Conservation (phyloP, 2,888 invertebrate species). For the Leptarthrus brevirostris region DNA sequence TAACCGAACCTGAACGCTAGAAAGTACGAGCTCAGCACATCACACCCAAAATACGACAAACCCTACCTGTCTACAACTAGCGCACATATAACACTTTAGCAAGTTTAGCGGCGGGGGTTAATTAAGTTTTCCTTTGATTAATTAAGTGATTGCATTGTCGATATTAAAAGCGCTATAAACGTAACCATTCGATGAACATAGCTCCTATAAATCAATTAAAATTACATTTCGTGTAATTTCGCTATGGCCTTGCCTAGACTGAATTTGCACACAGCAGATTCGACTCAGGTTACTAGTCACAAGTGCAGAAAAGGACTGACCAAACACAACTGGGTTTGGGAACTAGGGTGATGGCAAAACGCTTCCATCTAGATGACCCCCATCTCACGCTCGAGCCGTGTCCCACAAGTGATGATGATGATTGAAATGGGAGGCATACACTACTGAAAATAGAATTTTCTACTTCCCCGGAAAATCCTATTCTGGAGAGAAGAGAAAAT, state of each 20-base stretch:
- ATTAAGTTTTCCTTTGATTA: slow-evolving; percentile 58
- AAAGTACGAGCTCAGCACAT: slow-evolving; percentile 13
- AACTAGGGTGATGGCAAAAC: background rate
- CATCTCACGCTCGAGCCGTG: background rate
- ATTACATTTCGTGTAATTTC: slow-evolving; percentile 54
- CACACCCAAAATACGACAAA: no score
- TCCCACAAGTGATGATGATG: background rate
- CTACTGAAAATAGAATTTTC: slow-evolving; percentile 33
- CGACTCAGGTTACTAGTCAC: slow-evolving; percentile 41
- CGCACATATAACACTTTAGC: slow-evolving; percentile 49
- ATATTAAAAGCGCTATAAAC: slow-evolving; percentile 58
- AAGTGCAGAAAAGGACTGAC: slow-evolving; percentile 41
- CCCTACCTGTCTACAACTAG: slow-evolving; percentile 22
- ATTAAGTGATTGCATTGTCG: slow-evolving; percentile 59
- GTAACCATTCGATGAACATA: slow-evolving; percentile 51
- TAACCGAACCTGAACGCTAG: slow-evolving; percentile 1
- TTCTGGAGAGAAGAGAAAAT: slow-evolving; percentile 20
- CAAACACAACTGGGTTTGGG: slow-evolving; percentile 2
- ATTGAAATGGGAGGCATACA: slow-evolving; percentile 31
- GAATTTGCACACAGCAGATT: slow-evolving; percentile 36
- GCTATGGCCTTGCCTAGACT: slow-evolving; percentile 22
- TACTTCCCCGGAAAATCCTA: slow-evolving; percentile 34
- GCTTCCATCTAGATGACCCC: background rate
- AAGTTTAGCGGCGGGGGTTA: slow-evolving; percentile 55
- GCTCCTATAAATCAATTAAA: slow-evolving; percentile 55